Evolutionary conservation across 1,140 invertebrate genomes (phyloP), one percentile per base, ranked within the genome.

Genomic region (Ostrea edulis): DNA sequence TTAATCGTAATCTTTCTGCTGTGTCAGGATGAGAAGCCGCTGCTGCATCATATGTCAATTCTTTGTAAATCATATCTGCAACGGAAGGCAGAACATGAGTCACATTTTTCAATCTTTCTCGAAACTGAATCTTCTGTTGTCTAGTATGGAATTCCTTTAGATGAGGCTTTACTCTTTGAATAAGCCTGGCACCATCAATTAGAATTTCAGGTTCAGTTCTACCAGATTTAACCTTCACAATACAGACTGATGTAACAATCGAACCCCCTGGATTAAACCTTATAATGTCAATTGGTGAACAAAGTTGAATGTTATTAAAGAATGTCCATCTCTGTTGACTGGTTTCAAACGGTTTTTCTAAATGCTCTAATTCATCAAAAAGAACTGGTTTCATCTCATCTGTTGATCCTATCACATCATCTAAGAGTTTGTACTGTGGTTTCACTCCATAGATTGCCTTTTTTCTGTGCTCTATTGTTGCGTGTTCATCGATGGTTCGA

Each of bases 81-180:
- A 90, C 84, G 14, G 51, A 3, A 25, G 87, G 89, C n/a, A 22
- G 25, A 22, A 90, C n/a, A 52, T 25, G 52, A 11, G 62, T 85
- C 52, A 90, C 29, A 62, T 88, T 87, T 8, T 83, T 71, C 0
- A 89, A n/a, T 51, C 55, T 86, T 44, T 84, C 52, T 81, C 89
- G 86, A 58, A 90, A 90, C 9, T 29, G 25, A 8, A 35, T 58
- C 68, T 51, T 65, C 62, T 88, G 86, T 58, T 77, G 81, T 82
- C 88, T 88, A 8, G 90, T 89, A 62, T 90, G 90, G n/a, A 86
- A 84, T 77, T 90, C 90, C 29, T 85, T 82, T 9, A 89, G 68
- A 35, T 68, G 58, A 9, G 54, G 22, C 14, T n/a, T 82, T 20
- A 22, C 8, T 20, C 44, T 62, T 53, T 44, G 68, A 4, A 89